Percentiles rank a stretch among this genome's conserved stretches.
Conservation (phyloP, 2,888 invertebrate genomes). For the Zygogramma bicolorata region DNA sequence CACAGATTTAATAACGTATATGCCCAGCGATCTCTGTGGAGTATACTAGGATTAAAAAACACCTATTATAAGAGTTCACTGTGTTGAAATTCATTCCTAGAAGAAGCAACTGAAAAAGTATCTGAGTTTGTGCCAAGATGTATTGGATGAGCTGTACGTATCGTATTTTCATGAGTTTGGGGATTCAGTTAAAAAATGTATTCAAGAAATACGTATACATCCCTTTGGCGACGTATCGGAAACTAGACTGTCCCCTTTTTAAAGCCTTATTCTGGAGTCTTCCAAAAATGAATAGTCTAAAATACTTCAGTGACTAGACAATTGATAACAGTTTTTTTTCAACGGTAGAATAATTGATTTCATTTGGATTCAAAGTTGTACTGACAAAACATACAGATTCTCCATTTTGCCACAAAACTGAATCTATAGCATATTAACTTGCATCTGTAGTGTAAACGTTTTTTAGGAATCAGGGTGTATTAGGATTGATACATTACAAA, state of each 20-base stretch:
- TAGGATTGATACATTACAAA: background rate
- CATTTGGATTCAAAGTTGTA: conserved; percentile 3
- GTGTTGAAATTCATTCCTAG: no score
- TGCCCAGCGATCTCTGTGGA: no score
- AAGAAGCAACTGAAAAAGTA: no score
- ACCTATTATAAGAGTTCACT: no score
- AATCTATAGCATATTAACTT: conserved; percentile 12
- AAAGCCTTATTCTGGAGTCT: background rate
- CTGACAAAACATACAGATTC: background rate
- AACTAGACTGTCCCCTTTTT: background rate
- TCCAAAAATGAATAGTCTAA: conserved; percentile 4
- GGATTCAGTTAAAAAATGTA: no score
- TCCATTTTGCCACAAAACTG: conserved; percentile 12
- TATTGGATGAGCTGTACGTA: no score
- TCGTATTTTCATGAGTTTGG: no score
- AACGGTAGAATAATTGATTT: conserved; percentile 5
- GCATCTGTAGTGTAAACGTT: conserved; percentile 3
- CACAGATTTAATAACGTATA: no score
- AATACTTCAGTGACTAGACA: conserved; percentile 11
- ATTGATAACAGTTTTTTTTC: conserved; percentile 10
- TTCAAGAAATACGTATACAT: no score
- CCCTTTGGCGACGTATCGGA: no score
- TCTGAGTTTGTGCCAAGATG: no score
- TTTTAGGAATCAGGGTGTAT: background rate
- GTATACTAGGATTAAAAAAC: no score